phyloP scores from a whole-genome alignment of 53 echinoderm and acorn worm species.

The Stichopus horrens region DNA sequence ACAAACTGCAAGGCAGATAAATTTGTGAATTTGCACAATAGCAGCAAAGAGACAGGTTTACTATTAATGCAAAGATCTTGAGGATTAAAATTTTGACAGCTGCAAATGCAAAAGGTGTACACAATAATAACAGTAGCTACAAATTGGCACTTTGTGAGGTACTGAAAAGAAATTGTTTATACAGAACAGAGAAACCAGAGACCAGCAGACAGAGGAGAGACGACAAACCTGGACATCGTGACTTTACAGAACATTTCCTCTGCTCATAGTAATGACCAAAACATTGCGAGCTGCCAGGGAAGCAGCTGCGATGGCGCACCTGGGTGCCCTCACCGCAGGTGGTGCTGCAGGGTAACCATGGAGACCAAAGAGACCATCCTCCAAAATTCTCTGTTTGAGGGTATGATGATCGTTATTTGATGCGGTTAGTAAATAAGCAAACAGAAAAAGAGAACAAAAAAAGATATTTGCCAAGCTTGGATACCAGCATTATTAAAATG shows the following conservation, averaged over 20 bases:
- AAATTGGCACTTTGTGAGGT: too few species aligned
- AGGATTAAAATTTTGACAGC: too few species aligned
- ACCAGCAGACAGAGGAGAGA: background rate
- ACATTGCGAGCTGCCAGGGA: conserved; percentile 89
- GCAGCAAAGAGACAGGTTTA: too few species aligned
- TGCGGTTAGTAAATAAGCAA: conserved; percentile 18
- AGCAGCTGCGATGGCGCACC: conserved; percentile 84
- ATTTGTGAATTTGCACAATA: too few species aligned
- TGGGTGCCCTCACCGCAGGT: conserved; percentile 85
- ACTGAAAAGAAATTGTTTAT: too few species aligned
- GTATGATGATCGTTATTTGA: background rate
- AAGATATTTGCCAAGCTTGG: too few species aligned
- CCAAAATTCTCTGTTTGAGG: conserved; percentile 72
- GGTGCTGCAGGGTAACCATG: conserved; percentile 94
- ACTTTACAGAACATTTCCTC: conserved; percentile 61
- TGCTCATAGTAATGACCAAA: conserved; percentile 81
- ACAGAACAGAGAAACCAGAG: background rate
- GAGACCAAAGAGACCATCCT: conserved; percentile 98
- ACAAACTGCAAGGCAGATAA: too few species aligned
- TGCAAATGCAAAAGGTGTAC: too few species aligned
- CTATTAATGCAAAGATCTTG: too few species aligned
- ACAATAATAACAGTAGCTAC: too few species aligned
- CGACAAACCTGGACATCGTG: conserved; percentile 81
- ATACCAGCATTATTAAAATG: too few species aligned
- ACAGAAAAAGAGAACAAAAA: background rate